Percentiles rank a stretch among this genome's conserved stretches.
Conservation (phyloP, 2,113 vertebrate genomes). For the Nycticebus coucang region DNA sequence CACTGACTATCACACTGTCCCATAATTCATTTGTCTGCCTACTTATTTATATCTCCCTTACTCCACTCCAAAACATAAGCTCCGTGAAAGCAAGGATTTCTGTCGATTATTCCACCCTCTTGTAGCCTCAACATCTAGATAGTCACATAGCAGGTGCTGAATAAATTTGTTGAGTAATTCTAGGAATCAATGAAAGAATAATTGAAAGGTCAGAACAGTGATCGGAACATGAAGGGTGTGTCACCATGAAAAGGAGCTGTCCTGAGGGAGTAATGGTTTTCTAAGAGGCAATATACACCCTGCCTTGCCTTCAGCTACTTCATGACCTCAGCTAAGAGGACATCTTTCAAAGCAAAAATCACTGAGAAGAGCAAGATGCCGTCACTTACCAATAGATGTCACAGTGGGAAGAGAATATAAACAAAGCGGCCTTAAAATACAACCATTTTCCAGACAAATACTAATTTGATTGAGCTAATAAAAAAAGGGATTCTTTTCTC, state of each 20-base stretch:
- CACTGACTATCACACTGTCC: background rate
- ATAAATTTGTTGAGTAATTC: background rate
- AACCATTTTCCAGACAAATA: background rate
- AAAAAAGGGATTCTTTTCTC: background rate
- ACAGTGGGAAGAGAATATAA: background rate
- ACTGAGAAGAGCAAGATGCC: background rate
- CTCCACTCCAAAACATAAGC: background rate
- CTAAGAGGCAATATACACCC: background rate
- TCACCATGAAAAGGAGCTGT: background rate
- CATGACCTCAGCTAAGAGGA: background rate
- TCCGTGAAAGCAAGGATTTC: background rate
- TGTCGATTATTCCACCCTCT: background rate
- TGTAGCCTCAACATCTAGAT: background rate
- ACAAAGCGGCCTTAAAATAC: background rate
- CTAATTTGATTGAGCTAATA: background rate
- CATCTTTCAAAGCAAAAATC: background rate
- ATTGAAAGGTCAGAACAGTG: background rate
- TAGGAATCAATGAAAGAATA: background rate
- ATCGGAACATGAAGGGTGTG: background rate
- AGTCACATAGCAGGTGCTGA: background rate
- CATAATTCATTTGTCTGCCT: background rate
- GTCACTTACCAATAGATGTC: background rate
- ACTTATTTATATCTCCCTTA: background rate
- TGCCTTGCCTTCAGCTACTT: background rate
- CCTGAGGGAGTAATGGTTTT: background rate